Evolutionary conservation across 2,797 vertebrate species (phyloP), one percentile per base, ranked within the genome.

Genomic region (Polyboroides typus): DNA sequence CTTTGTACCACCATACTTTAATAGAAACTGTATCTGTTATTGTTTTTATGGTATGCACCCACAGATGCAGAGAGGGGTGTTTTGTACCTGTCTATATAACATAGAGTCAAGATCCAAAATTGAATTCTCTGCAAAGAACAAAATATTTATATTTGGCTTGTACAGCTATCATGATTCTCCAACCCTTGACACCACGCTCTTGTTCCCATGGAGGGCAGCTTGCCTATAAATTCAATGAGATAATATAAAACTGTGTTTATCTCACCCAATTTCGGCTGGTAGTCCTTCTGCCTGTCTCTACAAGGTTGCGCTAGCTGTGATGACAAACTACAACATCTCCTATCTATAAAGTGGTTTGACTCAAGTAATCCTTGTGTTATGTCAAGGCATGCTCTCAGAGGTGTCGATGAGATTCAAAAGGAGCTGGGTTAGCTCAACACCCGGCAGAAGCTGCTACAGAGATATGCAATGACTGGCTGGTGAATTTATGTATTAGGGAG

Each of bases 151-250:
- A 89, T 94, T 92, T 68, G 59, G 40, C 79, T 95, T 68, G 56
- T 44, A 90, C 60, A 78, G 91, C 89, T 86, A 70, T 84, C 36
- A 38, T 83, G 91, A 79, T 90, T 86, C 91, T 86, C 62, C 53
- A 94, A 42, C 63, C 66, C 70, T 58, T 96, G 93, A 93, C 55
- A 87, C 59, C 59, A 52, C 0, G 8, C 72, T 92, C 73, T 63
- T 19, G 20, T 70, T 89, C 88, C 56, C 75, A 81, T 16, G 58
- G 85, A 93, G 86, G 94, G 93, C 76, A 94, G 76, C 81, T 85
- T 75, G 88, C 79, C 96, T 82, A 94, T 96, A 94, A 95, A 97
- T 89, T 91, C 68, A 83, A 89, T 91, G 92, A 92, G 68, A 80
- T 92, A 89, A 96, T 83, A 79, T 93, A 66, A 95, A 93, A 85